These are phyloP conservation scores for Astatotilapia flaviijosephi DNA, from an alignment of 2,113 vertebrate genomes.

Conservation along the genomic window DNA sequence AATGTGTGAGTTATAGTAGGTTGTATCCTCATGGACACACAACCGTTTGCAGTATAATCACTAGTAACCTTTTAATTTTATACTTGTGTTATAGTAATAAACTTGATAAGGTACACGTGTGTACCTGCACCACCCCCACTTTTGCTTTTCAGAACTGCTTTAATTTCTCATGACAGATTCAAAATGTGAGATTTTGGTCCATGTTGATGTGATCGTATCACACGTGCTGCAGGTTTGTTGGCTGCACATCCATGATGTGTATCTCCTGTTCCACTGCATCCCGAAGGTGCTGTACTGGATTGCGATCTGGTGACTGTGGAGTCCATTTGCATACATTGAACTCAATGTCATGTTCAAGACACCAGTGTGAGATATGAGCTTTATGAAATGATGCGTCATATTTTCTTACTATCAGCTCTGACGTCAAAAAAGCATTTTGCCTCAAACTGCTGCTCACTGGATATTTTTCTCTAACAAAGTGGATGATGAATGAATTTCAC, in stretches of 20 bases:
- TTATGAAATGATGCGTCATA: not conserved
- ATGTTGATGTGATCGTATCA: not conserved
- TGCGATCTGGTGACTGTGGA: not conserved
- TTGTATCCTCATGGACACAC: not conserved
- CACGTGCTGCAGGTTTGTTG: not conserved
- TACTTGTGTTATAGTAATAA: not conserved
- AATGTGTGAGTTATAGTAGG: not conserved
- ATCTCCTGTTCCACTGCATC: not conserved
- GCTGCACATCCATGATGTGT: not conserved
- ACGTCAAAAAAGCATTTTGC: not conserved
- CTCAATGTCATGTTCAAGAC: not conserved
- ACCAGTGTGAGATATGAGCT: not conserved
- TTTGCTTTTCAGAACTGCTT: not conserved
- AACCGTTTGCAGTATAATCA: not conserved
- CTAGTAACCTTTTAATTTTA: not conserved
- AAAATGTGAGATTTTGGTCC: not conserved
- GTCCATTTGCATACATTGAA: not conserved
- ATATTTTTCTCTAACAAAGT: not conserved
- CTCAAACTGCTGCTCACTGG: not conserved
- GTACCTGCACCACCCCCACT: not conserved
- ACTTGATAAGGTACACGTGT: not conserved
- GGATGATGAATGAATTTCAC: not conserved
- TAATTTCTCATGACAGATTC: not conserved
- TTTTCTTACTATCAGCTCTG: not conserved
- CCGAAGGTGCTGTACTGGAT: not conserved